These are phyloP conservation scores for Lagria hirta DNA, from an alignment of 2,888 invertebrate species.

Conservation along the genomic window DNA sequence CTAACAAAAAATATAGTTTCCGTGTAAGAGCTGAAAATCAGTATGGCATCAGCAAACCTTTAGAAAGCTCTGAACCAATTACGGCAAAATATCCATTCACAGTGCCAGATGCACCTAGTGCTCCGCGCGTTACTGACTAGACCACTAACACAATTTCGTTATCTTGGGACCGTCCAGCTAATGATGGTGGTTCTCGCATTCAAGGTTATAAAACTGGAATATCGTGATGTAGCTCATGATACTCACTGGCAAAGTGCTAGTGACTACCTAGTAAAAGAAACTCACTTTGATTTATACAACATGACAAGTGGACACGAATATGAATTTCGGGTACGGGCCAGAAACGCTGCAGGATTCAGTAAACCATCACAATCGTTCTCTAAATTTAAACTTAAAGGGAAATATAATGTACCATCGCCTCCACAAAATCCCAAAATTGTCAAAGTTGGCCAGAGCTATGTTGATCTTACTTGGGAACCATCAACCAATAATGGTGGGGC, in stretches of 20 bases:
- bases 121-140: slow-evolving; percentile 88
- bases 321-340: slow-evolving; percentile 96
- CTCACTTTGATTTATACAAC: slow-evolving; percentile 79
- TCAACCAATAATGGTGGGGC: slow-evolving; percentile 91
- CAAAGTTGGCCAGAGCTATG: slow-evolving; percentile 88
- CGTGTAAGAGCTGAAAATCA: slow-evolving; percentile 97
- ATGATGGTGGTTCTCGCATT: slow-evolving; percentile 94
- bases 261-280: slow-evolving; percentile 89
- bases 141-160: slow-evolving; percentile 85
- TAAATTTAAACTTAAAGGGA: slow-evolving; percentile 83
- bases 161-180: slow-evolving; percentile 88
- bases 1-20: slow-evolving; percentile 90
- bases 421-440: slow-evolving; percentile 85
- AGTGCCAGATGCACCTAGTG: slow-evolving; percentile 89
- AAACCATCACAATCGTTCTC: slow-evolving; percentile 85
- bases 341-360: slow-evolving; percentile 96
- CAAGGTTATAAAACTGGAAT: slow-evolving; percentile 93
- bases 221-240: slow-evolving; percentile 76
- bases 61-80: slow-evolving; percentile 84
- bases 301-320: slow-evolving; percentile 88
- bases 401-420: slow-evolving; percentile 80
- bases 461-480: slow-evolving; percentile 91
- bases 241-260: slow-evolving; percentile 81
- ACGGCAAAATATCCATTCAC: slow-evolving; percentile 97
- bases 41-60: slow-evolving; percentile 91